Conservation (phyloP, 2,888 invertebrate species). For the Dione juno region DNA sequence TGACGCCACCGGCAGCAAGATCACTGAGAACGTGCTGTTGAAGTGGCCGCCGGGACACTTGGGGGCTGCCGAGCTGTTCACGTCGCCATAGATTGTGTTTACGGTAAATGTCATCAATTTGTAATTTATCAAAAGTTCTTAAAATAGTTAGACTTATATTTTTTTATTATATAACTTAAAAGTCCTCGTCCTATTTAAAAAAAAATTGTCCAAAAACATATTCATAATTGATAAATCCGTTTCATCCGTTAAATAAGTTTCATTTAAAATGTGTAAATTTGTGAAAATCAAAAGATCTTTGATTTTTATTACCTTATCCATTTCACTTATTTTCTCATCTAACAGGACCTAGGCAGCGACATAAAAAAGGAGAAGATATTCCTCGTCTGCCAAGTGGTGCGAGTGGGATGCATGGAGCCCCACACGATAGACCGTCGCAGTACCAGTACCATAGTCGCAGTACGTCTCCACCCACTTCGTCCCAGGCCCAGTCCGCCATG, state of each 20-base stretch:
- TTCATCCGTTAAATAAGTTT: no score
- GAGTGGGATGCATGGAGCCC: slow-evolving; percentile 94
- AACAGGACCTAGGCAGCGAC: slow-evolving; percentile 94
- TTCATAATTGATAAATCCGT: no score
- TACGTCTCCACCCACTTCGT: slow-evolving; percentile 57
- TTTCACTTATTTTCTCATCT: no score
- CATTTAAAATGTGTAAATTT: no score
- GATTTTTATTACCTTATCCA: no score
- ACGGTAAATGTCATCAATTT: slow-evolving; percentile 86
- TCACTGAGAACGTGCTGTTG: slow-evolving; percentile 95
- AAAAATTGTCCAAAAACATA: no score
- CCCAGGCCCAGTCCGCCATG: slow-evolving; percentile 74
- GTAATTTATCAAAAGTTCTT: no score
- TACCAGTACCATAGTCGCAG: no score
- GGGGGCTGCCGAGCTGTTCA: slow-evolving; percentile 79
- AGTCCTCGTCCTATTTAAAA: no score
- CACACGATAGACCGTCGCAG: slow-evolving; percentile 89
- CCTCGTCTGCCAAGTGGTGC: slow-evolving; percentile 94
- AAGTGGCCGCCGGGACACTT: slow-evolving; percentile 71
- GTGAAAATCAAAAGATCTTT: no score
- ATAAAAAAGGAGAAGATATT: slow-evolving; percentile 92
- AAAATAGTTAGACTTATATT: no score
- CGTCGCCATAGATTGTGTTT: slow-evolving; percentile 82
- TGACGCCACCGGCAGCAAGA: slow-evolving; percentile 90
- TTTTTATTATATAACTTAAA: no score